Evolutionary conservation across 2,888 invertebrate species (phyloP).

Genomic region (Piscicola geometra): DNA sequence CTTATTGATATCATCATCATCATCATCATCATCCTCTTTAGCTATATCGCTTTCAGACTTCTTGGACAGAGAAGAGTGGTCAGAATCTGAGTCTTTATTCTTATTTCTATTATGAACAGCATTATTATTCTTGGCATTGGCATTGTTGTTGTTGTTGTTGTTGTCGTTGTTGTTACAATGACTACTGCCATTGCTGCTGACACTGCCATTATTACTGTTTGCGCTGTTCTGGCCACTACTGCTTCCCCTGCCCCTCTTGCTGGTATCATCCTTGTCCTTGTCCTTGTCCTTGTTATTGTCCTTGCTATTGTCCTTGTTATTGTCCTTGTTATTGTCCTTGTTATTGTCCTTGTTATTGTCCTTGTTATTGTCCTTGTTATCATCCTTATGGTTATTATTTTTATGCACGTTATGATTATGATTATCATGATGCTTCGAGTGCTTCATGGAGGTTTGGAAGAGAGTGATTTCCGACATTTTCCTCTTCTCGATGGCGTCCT

Average conservation of each 20-base stretch:
- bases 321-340: background rate
- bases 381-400: background rate
- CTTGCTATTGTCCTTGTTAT: background rate
- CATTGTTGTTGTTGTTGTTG: background rate
- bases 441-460: slow-evolving; percentile 30
- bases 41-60: no score
- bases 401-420: background rate
- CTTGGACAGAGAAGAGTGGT: no score
- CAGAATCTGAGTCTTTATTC: no score
- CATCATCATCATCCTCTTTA: background rate
- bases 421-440: background rate
- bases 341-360: background rate
- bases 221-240: no score
- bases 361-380: background rate
- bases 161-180: background rate
- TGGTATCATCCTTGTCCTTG: no score
- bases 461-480: slow-evolving; percentile 28
- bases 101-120: no score
- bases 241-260: no score
- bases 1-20: background rate
- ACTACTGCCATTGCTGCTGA: no score
- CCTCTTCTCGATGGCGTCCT: slow-evolving; percentile 27
- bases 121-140: background rate
- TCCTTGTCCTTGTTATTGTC: no score
- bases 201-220: no score